These are phyloP conservation scores for Empis livida DNA, from an alignment of 2,888 invertebrate genomes.

Conservation along the genomic window DNA sequence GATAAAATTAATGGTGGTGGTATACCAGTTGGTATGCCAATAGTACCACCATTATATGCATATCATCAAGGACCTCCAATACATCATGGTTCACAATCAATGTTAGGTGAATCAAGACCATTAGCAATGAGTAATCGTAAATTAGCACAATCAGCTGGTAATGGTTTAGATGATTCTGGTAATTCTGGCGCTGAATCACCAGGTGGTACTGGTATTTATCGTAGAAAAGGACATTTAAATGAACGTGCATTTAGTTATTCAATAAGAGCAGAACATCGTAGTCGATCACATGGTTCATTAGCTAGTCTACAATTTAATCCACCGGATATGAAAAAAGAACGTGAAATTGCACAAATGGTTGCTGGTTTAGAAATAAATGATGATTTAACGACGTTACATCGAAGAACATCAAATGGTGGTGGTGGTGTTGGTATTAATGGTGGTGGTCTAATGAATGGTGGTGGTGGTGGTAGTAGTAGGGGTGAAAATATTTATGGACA, in stretches of 20 bases:
- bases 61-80: conserved; percentile 33
- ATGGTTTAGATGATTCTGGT: conserved; percentile 43
- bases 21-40: conserved; percentile 36
- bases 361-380: conserved; percentile 77
- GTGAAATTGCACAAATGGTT: conserved; percentile 86
- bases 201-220: conserved; percentile 70
- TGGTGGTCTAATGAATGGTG: conserved; percentile 21
- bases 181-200: conserved; percentile 43
- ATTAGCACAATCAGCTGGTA: conserved; percentile 55
- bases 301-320: conserved; percentile 83
- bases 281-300: conserved; percentile 81
- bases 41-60: conserved; percentile 40
- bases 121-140: conserved; percentile 42
- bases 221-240: conserved; percentile 83
- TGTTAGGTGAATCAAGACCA: conserved; percentile 43
- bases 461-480: conserved; percentile 20
- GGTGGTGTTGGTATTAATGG: conserved; percentile 24
- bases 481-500: conserved; percentile 19
- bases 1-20: conserved; percentile 30
- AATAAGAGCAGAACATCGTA: conserved; percentile 84
- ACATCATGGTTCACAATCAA: conserved; percentile 43
- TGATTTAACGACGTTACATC: conserved; percentile 38
- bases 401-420: conserved; percentile 20
- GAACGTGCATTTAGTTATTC: conserved; percentile 90
- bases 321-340: conserved; percentile 74